A percentile compares a stretch with the other conserved stretches of the same genome.
Conservation (phyloP, 2,113 vertebrate species). For the Zosterops pallidus region DNA sequence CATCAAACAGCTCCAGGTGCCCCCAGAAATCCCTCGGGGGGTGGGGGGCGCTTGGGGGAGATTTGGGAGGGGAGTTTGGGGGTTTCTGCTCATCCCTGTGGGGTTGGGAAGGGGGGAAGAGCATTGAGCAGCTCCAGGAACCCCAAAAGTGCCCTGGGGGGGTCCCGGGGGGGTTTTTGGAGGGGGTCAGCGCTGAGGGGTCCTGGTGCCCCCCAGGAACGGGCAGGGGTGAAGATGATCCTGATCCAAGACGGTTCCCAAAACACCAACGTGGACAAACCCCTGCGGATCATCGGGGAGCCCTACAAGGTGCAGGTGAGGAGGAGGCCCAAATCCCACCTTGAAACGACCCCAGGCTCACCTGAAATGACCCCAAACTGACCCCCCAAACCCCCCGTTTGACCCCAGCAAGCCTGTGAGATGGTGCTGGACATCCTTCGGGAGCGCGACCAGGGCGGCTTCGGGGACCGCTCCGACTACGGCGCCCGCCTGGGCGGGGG, state of each 20-base stretch:
- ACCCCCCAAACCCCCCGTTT: rapidly evolving
- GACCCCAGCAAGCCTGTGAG: not conserved
- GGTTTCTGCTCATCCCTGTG: not conserved
- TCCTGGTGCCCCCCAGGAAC: not conserved
- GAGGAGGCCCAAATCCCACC: rapidly evolving
- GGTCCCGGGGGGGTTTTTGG: not conserved
- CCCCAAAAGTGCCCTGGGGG: not conserved
- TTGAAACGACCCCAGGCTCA: rapidly evolving
- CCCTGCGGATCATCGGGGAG: not conserved
- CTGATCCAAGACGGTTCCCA: slow-evolving; percentile 10
- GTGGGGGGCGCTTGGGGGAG: too few species aligned
- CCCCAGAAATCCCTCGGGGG: not conserved
- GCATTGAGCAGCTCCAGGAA: not conserved
- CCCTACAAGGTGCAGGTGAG: not conserved
- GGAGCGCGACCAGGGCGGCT: not conserved
- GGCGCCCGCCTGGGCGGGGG: not conserved
- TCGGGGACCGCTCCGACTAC: not conserved
- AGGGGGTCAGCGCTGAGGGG: not conserved
- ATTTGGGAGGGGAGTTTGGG: not conserved
- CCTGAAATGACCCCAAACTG: rapidly evolving
- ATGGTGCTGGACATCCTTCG: slow-evolving; percentile 9
- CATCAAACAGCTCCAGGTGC: not conserved
- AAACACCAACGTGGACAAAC: slow-evolving; percentile 2
- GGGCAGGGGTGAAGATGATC: not conserved
- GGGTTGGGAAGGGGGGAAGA: not conserved